phyloP scores from a whole-genome alignment of 2,113 vertebrate genomes.

The Carettochelys insculpta region DNA sequence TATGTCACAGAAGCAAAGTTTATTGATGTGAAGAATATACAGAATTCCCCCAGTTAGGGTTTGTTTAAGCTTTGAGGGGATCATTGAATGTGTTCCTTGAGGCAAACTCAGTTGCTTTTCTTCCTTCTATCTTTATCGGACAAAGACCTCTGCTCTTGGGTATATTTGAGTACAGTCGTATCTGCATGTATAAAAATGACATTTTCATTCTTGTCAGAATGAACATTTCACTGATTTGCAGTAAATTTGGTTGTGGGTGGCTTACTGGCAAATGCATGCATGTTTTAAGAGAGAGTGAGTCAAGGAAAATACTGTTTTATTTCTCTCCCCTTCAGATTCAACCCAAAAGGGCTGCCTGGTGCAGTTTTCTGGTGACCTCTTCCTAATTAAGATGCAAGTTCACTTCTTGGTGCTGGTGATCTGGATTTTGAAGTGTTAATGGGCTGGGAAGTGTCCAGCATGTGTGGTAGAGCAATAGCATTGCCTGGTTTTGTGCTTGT shows the following conservation, averaged over 20 bases:
- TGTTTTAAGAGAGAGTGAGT: background rate
- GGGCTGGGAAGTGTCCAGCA: slow-evolving; percentile 13
- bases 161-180: background rate
- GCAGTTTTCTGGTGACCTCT: slow-evolving; percentile 44
- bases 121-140: background rate
- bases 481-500: background rate
- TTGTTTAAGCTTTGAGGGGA: background rate
- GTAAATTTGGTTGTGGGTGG: background rate
- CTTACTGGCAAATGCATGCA: background rate
- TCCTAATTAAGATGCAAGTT: slow-evolving; percentile 62
- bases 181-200: background rate
- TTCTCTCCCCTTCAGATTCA: background rate
- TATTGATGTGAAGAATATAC: background rate
- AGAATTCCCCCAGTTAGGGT: background rate
- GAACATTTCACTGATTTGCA: background rate
- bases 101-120: background rate
- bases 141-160: background rate
- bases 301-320: background rate
- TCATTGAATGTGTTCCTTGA: background rate
- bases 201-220: background rate
- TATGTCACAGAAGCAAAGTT: background rate
- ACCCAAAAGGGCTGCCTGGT: slow-evolving; percentile 1
- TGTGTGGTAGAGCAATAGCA: background rate
- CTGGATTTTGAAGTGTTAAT: slow-evolving; percentile 26
- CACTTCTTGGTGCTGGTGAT: slow-evolving; percentile 27